Evolutionary conservation across 2,888 invertebrate species (phyloP).

Genomic region (Auanema freiburgensis): DNA sequence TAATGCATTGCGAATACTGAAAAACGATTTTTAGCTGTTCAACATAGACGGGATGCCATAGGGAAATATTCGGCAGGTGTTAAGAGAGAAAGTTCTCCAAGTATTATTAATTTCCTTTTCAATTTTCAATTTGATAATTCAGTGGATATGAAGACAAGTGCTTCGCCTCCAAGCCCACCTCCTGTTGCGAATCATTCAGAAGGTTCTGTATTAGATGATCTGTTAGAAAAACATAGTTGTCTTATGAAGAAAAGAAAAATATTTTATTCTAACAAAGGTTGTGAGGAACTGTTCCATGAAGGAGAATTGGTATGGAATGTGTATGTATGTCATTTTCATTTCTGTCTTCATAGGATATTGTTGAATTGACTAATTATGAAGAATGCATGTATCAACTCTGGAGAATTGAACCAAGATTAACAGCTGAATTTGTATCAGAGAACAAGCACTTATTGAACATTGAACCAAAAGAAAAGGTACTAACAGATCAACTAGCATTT

Average conservation of each 20-base stretch:
- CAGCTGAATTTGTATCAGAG: slow-evolving; percentile 46
- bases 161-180: slow-evolving; percentile 5
- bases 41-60: slow-evolving; percentile 59
- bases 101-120: slow-evolving; percentile 5
- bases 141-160: slow-evolving; percentile 3
- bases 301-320: slow-evolving; percentile 10
- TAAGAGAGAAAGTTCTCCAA: slow-evolving; percentile 32
- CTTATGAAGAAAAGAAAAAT: slow-evolving; percentile 31
- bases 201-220: slow-evolving; percentile 24
- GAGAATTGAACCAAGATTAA: slow-evolving; percentile 54
- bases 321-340: not conserved
- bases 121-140: slow-evolving; percentile 9
- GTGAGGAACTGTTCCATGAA: slow-evolving; percentile 28
- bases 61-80: slow-evolving; percentile 54
- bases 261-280: slow-evolving; percentile 28
- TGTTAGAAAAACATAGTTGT: slow-evolving; percentile 27
- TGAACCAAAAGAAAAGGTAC: slow-evolving; percentile 13
- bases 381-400: slow-evolving; percentile 60
- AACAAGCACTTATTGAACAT: slow-evolving; percentile 26
- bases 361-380: slow-evolving; percentile 50
- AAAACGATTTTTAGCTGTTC: slow-evolving; percentile 45
- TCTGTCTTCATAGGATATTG: slow-evolving; percentile 16
- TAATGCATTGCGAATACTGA: not conserved
- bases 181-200: slow-evolving; percentile 3
- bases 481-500: slow-evolving; percentile 2